A percentile compares a stretch with the other conserved stretches of the same genome.
Conservation (phyloP, 1,140 invertebrate genomes). For the Portunus trituberculatus region DNA sequence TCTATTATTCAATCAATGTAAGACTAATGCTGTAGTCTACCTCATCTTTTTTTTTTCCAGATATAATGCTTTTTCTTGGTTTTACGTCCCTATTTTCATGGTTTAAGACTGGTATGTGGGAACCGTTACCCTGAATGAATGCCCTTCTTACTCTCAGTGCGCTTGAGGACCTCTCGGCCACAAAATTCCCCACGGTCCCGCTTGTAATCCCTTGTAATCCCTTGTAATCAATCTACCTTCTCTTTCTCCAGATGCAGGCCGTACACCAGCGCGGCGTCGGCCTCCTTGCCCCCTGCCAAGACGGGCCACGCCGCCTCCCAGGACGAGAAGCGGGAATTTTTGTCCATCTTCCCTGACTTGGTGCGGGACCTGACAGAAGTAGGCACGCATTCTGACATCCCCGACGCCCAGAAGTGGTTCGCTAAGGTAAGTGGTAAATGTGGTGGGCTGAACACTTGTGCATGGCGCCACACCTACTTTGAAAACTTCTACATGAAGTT, state of each 20-base stretch:
- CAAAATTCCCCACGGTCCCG: background rate
- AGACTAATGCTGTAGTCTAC: no score
- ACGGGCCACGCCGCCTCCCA: conserved; percentile 85
- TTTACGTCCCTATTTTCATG: no score
- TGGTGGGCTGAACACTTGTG: no score
- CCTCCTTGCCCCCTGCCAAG: conserved; percentile 82
- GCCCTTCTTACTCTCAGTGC: background rate
- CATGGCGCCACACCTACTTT: no score
- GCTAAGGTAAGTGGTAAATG: conserved; percentile 85
- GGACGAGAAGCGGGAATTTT: conserved; percentile 91
- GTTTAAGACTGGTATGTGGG: background rate
- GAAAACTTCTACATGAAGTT: no score
- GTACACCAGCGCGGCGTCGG: conserved; percentile 47
- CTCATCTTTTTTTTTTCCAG: no score
- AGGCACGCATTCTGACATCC: conserved; percentile 86
- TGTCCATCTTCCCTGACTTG: conserved; percentile 92
- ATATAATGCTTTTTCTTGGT: no score
- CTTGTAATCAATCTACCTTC: background rate
- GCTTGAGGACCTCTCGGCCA: background rate
- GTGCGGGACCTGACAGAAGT: conserved; percentile 90
- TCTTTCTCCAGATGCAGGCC: conserved; percentile 33
- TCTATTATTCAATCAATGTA: no score
- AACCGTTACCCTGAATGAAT: background rate
- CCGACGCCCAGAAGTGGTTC: conserved; percentile 89
- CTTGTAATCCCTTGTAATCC: background rate